These are phyloP conservation scores for Trissoscelio sp. DNA, from an alignment of 2,888 invertebrate genomes.

Conservation along the genomic window DNA sequence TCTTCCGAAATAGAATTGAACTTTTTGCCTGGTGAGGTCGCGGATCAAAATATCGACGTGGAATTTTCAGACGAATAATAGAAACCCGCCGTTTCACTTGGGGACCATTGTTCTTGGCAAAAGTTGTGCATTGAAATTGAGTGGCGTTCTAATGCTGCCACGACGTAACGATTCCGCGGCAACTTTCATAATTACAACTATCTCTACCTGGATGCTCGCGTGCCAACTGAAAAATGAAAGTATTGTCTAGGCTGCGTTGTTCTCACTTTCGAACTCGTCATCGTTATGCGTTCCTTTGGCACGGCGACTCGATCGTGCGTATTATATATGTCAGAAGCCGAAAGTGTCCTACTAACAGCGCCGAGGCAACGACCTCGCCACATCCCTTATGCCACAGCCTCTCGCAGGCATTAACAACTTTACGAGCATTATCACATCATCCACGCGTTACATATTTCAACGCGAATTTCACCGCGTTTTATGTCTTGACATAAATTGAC, in stretches of 20 bases:
- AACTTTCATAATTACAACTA: slow-evolving; percentile 45
- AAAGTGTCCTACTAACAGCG: slow-evolving; percentile 79
- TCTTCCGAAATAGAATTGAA: too few relatives aligned
- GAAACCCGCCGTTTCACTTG: background rate
- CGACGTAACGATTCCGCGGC: slow-evolving; percentile 41
- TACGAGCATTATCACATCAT: slow-evolving; percentile 50
- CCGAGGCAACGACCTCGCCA: slow-evolving; percentile 78
- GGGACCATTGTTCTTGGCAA: slow-evolving; percentile 21
- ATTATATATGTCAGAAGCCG: slow-evolving; percentile 77
- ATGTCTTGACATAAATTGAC: slow-evolving; percentile 21
- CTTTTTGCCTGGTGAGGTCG: too few relatives aligned
- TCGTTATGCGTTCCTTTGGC: slow-evolving; percentile 59
- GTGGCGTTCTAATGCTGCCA: background rate
- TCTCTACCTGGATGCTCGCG: slow-evolving; percentile 44
- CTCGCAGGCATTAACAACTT: slow-evolving; percentile 36
- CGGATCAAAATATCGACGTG: background rate
- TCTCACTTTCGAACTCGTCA: slow-evolving; percentile 67
- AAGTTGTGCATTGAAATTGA: slow-evolving; percentile 18
- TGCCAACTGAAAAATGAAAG: slow-evolving; percentile 65
- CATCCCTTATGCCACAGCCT: slow-evolving; percentile 54
- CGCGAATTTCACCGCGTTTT: slow-evolving; percentile 28
- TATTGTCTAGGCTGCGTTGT: slow-evolving; percentile 55
- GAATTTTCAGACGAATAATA: background rate
- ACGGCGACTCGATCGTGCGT: slow-evolving; percentile 64
- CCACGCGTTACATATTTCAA: slow-evolving; percentile 33